phyloP scores from a whole-genome alignment of 2,113 vertebrate genomes.

The Aptenodytes forsteri region DNA sequence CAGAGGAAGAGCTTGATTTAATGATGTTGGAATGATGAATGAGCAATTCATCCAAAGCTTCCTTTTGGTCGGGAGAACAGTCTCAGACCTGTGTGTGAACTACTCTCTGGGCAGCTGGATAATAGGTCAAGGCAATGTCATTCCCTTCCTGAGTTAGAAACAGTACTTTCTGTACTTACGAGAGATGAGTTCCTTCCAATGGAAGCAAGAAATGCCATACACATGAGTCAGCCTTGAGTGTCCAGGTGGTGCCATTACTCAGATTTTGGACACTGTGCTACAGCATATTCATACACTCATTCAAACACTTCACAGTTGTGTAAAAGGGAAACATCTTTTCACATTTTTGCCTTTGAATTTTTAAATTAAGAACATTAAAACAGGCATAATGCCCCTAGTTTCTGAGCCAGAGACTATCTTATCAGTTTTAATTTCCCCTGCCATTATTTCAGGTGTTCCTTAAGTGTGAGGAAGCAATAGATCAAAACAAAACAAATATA shows the following conservation, averaged over 20 bases:
- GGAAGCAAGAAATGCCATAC: slow-evolving; percentile 64
- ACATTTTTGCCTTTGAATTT: background rate
- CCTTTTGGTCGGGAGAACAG: slow-evolving; percentile 74
- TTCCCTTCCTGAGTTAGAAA: slow-evolving; percentile 66
- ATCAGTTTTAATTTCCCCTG: background rate
- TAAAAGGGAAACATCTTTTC: slow-evolving; percentile 28
- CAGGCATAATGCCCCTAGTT: background rate
- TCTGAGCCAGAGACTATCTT: background rate
- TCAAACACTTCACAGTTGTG: background rate
- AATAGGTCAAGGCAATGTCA: slow-evolving; percentile 78
- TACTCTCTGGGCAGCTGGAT: slow-evolving; percentile 76
- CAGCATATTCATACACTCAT: slow-evolving; percentile 49
- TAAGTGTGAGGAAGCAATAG: background rate
- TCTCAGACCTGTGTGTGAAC: slow-evolving; percentile 76
- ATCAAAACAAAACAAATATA: background rate
- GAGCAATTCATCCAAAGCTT: slow-evolving; percentile 77
- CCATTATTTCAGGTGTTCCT: background rate
- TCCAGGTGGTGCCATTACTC: slow-evolving; percentile 78
- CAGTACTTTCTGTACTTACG: slow-evolving; percentile 76
- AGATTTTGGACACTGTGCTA: slow-evolving; percentile 60
- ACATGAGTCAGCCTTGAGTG: slow-evolving; percentile 72
- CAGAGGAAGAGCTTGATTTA: slow-evolving; percentile 74
- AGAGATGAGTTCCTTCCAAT: slow-evolving; percentile 66
- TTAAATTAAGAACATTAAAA: background rate
- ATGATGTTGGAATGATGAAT: slow-evolving; percentile 75